Evolutionary conservation across 2,888 invertebrate species (phyloP).

Genomic region (Coleophora flavipennella): DNA sequence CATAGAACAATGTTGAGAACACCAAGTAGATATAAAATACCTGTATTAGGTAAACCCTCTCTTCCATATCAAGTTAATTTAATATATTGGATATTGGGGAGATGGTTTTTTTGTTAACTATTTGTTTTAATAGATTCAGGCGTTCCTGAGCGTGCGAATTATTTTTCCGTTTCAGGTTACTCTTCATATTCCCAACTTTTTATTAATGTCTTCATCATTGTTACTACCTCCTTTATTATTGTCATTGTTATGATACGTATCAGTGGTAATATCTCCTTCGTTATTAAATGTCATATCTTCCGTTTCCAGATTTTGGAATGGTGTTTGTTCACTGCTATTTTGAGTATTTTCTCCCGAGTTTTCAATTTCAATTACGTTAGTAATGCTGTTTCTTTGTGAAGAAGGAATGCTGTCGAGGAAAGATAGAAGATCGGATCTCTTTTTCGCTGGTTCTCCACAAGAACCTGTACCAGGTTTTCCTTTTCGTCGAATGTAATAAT

Average conservation of each 20-base stretch:
- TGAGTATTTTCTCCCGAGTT: too few relatives aligned
- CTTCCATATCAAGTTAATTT: too few relatives aligned
- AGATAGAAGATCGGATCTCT: slow-evolving; percentile 19
- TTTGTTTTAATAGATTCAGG: slow-evolving; percentile 5
- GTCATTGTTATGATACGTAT: neutral
- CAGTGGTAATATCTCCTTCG: neutral
- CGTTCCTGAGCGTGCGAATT: slow-evolving; percentile 10
- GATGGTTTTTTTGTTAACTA: slow-evolving; percentile 5
- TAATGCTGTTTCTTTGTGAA: slow-evolving; percentile 14
- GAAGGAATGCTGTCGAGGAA: slow-evolving; percentile 18
- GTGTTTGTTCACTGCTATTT: too few relatives aligned
- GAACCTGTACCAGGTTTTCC: slow-evolving; percentile 23
- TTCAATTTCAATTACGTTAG: slow-evolving; percentile 11
- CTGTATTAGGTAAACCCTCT: too few relatives aligned
- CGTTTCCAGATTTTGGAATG: too few relatives aligned
- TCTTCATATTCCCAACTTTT: slow-evolving; percentile 4
- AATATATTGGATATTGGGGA: too few relatives aligned
- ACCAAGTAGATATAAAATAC: too few relatives aligned
- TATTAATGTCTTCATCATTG: neutral
- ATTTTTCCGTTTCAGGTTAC: slow-evolving; percentile 9
- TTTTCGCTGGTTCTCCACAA: slow-evolving; percentile 26
- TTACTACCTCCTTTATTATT: too few relatives aligned
- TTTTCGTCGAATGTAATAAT: slow-evolving; percentile 29
- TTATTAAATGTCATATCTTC: too few relatives aligned
- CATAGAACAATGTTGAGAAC: too few relatives aligned